Evolutionary conservation across 2,888 invertebrate species (phyloP).

Genomic region (Gymnocheta viridis): DNA sequence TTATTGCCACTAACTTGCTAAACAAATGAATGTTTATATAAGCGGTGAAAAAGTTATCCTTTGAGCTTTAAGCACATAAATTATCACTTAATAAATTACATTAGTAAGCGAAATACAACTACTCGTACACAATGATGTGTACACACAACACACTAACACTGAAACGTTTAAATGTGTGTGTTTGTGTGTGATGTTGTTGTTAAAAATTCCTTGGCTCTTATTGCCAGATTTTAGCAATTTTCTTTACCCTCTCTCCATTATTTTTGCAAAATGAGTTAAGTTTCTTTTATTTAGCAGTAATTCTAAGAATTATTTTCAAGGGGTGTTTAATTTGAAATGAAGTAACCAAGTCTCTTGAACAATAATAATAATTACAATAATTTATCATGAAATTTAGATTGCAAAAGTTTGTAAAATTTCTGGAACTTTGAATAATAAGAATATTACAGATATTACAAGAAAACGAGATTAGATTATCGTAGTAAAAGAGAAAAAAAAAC

Average conservation of each 20-base stretch:
- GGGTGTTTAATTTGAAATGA: conserved; percentile 16
- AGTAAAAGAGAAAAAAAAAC: not conserved
- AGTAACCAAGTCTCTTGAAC: not conserved
- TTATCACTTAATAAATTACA: conserved; percentile 75
- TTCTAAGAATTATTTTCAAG: conserved; percentile 10
- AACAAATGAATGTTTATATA: not conserved
- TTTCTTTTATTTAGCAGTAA: not conserved
- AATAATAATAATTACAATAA: conserved; percentile 28
- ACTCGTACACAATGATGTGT: not conserved
- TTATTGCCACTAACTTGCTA: conserved; percentile 11
- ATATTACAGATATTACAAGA: not conserved
- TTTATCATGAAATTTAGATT: conserved; percentile 4
- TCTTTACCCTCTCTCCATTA: not conserved
- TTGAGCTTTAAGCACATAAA: conserved; percentile 71
- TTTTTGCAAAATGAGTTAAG: conserved; percentile 8
- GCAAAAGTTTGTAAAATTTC: not conserved
- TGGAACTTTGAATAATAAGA: not conserved
- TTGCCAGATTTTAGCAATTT: conserved; percentile 26
- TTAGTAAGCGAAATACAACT: conserved; percentile 63
- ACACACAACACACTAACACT: conserved; percentile 29
- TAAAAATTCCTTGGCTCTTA: conserved; percentile 1
- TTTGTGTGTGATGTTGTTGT: conserved; percentile 24
- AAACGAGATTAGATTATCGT: not conserved
- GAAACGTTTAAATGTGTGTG: conserved; percentile 6
- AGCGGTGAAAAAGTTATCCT: conserved; percentile 67